Base-by-base conservation (phyloP, 2,888 invertebrate genomes). In the Clunio marinus region DNA sequence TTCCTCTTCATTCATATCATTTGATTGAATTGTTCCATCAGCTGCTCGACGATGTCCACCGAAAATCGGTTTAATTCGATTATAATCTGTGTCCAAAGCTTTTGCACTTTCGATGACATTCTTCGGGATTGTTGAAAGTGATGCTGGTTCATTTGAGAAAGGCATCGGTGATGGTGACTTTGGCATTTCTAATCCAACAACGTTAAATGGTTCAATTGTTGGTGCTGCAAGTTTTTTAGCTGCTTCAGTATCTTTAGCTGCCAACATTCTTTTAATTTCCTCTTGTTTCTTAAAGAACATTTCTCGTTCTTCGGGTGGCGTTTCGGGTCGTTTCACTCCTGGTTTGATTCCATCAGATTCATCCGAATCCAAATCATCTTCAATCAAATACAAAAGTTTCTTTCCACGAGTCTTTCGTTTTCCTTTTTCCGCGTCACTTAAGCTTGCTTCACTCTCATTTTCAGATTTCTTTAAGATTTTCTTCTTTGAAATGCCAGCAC, bases 401-500 rank as follows among this genome's bases (percentile, higher is more conserved):
- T 78, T 77, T 3, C 80, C 80, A 2, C 80, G 75, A 0, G 24
- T 77, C 59, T 76, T 73, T 2, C 76, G 75, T 58, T 66, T 13
- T 8, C 76, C 74, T 55, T 71, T 75, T 0, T 76, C 72, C 69
- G 68, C 69, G 10, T 63, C 57, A 46, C 41, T 60, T 10, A 72
- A 73, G 75, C 78, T 82, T 70, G 78, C 81, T 68, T 77, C 79
- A 75, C 77, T 82, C 73, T 80, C 82, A 73, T 78, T 81, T 70
- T 82, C 81, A 60, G 78, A 79, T 8, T 81, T 80, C 45, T 79
- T 81, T 67, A 77, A 75, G 46, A 77, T 72, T 41, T 77, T 79
- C 70, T 78, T 79, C 70, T 75, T 80, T 73, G 74, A 75, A 88
- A 88, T 74, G 89, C 89, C 25, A 86, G 67, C 69, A 70, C 73